Base-by-base conservation (phyloP, 2,888 invertebrate genomes). In the Meiosimyza platycephala region DNA sequence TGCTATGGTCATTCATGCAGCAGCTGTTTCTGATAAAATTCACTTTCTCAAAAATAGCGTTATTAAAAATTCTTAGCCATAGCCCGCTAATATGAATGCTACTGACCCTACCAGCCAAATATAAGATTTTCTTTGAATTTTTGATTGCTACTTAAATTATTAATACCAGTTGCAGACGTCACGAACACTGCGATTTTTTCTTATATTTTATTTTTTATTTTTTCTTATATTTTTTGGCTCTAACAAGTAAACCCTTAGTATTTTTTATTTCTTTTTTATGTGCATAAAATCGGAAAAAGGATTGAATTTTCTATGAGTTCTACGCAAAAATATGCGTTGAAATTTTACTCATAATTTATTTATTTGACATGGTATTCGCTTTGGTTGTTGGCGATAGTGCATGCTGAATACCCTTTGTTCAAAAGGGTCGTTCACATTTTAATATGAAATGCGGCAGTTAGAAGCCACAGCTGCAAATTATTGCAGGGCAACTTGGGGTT, bases 321-420 rank as follows among this genome's bases (percentile, higher is more conserved):
- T 22, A 65, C 64, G 54, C 40, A 66, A 54, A 66, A 55, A 57
- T 55, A 67, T 67, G 67, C 67, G 67, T 67, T 48, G 48, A 57
- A 67, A 57, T 59, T 57, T 68, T 3, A 11, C 68, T 68, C 59
- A 68, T 68, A 57, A 68, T 57, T 57, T 59, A 68, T 68, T 68
- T 68, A 68, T 68, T 59, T 57, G 59, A 68, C 57, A 68, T 48
- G 50, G 59, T 50, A 48, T 50, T 48, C 50, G 52, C 59, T 15
- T 18, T 22, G 57, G 12, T 57, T 22, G 18, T 57, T 57, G 18
- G n/a, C 57, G 28, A 4, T 28, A 60, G 15, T 12, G 40, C 28
- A 33, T 4, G 33, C 33, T 22, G 60, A 40, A n/a, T 13, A 13
- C 11, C 12, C 57, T 12, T 12, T 18, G 57, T 22, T 22, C 12